These are phyloP conservation scores for Cynoglossus semilaevis DNA, from an alignment of 2,113 vertebrate species.

Conservation along the genomic window DNA sequence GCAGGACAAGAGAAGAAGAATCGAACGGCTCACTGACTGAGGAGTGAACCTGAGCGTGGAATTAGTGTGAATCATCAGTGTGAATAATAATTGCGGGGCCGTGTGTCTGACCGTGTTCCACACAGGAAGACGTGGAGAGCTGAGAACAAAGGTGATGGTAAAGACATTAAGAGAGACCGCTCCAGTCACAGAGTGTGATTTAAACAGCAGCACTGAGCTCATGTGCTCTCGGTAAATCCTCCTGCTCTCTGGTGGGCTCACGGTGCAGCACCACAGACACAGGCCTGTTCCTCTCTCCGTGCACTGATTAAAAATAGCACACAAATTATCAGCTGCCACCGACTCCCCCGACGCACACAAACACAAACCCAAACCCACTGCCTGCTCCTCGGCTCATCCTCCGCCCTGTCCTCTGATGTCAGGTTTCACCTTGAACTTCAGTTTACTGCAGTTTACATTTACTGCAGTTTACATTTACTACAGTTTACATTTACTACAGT, in stretches of 20 bases:
- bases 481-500: no score
- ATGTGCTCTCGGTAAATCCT: conserved; percentile 67
- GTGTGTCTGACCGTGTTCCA: neutral
- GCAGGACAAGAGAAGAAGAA: conserved; percentile 13
- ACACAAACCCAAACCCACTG: neutral
- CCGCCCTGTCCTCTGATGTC: conserved; percentile 19
- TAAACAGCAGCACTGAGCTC: conserved; percentile 69
- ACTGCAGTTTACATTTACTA: no score
- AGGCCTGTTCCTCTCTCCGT: conserved; percentile 39
- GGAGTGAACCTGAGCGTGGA: conserved; percentile 7
- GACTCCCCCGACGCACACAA: neutral
- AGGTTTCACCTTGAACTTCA: conserved; percentile 28
- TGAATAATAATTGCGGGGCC: neutral
- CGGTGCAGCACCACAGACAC: conserved; percentile 39
- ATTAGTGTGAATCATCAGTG: neutral
- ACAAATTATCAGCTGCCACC: conserved; percentile 38
- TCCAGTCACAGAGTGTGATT: conserved; percentile 53
- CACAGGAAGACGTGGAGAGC: conserved; percentile 4
- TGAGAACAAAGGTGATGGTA: conserved; percentile 42
- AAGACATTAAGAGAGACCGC: conserved; percentile 58
- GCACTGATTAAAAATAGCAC: conserved; percentile 57
- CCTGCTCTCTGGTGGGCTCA: conserved; percentile 40
- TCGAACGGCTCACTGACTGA: conserved; percentile 4
- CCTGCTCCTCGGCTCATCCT: conserved; percentile 10
- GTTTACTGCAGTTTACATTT: no score